phyloP scores from a whole-genome alignment of 2,888 invertebrate genomes.

The Luperina nickerlii region DNA sequence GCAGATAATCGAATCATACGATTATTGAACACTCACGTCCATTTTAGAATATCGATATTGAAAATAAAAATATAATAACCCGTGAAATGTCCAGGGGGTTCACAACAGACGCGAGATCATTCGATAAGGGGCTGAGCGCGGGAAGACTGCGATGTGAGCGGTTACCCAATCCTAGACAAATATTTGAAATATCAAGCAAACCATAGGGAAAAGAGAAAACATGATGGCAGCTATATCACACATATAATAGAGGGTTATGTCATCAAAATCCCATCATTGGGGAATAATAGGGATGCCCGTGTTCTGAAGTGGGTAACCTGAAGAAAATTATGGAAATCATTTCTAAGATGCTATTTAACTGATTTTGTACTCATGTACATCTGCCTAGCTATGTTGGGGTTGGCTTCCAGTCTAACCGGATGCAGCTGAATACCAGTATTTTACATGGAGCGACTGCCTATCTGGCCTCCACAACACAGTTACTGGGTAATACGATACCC shows the following conservation, averaged over 20 bases:
- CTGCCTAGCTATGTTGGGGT: too few relatives aligned
- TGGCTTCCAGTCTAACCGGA: too few relatives aligned
- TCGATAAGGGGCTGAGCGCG: slow-evolving; percentile 72
- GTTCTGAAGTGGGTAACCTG: slow-evolving; percentile 14
- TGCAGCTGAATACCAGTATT: too few relatives aligned
- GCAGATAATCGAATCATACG: slow-evolving; percentile 9
- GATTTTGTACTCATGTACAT: not conserved
- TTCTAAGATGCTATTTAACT: not conserved
- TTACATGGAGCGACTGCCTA: too few relatives aligned
- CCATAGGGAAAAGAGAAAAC: slow-evolving; percentile 74
- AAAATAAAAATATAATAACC: slow-evolving; percentile 48
- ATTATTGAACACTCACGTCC: slow-evolving; percentile 8
- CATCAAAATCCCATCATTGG: slow-evolving; percentile 31
- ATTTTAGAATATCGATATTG: slow-evolving; percentile 35
- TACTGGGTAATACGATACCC: too few relatives aligned
- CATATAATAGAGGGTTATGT: slow-evolving; percentile 30
- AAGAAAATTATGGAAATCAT: not conserved
- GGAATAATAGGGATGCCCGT: slow-evolving; percentile 32
- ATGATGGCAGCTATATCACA: slow-evolving; percentile 62
- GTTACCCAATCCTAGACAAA: slow-evolving; percentile 79
- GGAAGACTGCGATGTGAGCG: slow-evolving; percentile 69
- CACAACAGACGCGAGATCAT: slow-evolving; percentile 71
- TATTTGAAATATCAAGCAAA: slow-evolving; percentile 79
- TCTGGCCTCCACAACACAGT: too few relatives aligned
- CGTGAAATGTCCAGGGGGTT: slow-evolving; percentile 47